phyloP scores from a whole-genome alignment of 2,888 invertebrate genomes.

The Sinelater perroti region DNA sequence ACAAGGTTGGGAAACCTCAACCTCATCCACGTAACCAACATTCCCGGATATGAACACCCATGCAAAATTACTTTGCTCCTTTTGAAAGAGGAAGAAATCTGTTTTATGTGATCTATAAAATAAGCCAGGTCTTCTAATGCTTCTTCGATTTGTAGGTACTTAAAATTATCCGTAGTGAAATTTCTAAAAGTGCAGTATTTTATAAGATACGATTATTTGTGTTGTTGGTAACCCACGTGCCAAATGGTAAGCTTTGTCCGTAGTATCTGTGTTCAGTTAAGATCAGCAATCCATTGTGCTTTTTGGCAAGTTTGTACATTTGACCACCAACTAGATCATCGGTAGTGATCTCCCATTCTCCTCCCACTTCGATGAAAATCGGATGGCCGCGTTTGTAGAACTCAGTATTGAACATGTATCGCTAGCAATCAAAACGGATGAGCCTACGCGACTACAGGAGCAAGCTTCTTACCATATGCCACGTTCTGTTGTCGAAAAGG shows the following conservation, averaged over 20 bases:
- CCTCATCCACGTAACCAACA: slow-evolving; percentile 68
- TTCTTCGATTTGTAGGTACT: slow-evolving; percentile 58
- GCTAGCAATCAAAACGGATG: slow-evolving; percentile 3
- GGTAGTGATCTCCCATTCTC: slow-evolving; percentile 75
- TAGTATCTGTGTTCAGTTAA: slow-evolving; percentile 86
- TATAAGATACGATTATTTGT: no score
- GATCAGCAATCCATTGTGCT: slow-evolving; percentile 70
- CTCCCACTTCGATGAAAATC: slow-evolving; percentile 74
- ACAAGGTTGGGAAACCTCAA: slow-evolving; percentile 68
- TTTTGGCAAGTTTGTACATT: slow-evolving; percentile 65
- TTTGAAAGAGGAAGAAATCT: slow-evolving; percentile 49
- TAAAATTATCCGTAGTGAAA: slow-evolving; percentile 53
- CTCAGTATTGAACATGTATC: not conserved
- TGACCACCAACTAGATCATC: slow-evolving; percentile 62
- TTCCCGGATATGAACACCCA: slow-evolving; percentile 67
- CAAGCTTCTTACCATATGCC: slow-evolving; percentile 68
- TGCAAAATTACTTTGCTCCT: slow-evolving; percentile 54
- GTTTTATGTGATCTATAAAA: slow-evolving; percentile 54
- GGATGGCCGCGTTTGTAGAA: slow-evolving; percentile 57
- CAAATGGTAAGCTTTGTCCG: slow-evolving; percentile 77
- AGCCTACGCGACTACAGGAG: no score
- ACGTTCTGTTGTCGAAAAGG: slow-evolving; percentile 62
- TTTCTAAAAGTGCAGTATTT: no score
- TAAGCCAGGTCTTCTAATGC: slow-evolving; percentile 60
- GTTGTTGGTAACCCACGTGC: no score